Evolutionary conservation across 2,888 invertebrate species (phyloP).

Genomic region (Hypena proboscidalis): DNA sequence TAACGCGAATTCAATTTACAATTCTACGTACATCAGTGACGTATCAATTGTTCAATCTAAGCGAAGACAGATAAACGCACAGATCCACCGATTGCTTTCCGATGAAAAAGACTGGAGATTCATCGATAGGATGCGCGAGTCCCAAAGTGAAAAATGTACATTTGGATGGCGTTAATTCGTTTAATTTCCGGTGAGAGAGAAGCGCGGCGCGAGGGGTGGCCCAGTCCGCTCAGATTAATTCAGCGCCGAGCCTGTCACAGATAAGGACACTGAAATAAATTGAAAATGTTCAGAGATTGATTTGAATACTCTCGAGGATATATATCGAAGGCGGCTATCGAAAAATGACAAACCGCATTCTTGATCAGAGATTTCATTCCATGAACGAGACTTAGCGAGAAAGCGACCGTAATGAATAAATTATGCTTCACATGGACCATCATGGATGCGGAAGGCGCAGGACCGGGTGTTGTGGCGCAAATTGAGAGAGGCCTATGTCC

Average conservation of each 20-base stretch:
- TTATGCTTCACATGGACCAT: constrained; percentile 54
- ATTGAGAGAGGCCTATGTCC: too few species aligned
- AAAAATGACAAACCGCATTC: constrained; percentile 67
- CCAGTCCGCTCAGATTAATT: constrained; percentile 82
- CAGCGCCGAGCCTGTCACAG: constrained; percentile 81
- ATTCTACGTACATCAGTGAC: constrained; percentile 80
- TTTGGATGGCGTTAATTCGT: constrained; percentile 86
- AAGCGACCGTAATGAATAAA: constrained; percentile 68
- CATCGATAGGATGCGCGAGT: constrained; percentile 81
- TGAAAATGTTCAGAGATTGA: constrained; percentile 86
- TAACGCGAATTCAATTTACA: constrained; percentile 82
- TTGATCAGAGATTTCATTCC: constrained; percentile 54
- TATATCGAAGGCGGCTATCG: constrained; percentile 70
- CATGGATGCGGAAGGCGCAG: constrained; percentile 57
- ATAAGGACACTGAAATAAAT: constrained; percentile 85
- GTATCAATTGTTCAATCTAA: constrained; percentile 83
- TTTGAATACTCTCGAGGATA: constrained; percentile 82
- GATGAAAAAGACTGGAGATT: constrained; percentile 81
- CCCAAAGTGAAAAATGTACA: constrained; percentile 85
- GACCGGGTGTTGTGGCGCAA: too few species aligned
- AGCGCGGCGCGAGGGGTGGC: constrained; percentile 51
- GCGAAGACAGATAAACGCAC: constrained; percentile 82
- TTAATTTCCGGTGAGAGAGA: constrained; percentile 84
- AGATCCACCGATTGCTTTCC: constrained; percentile 74
- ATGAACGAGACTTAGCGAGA: constrained; percentile 50